phyloP scores from a whole-genome alignment of 2,888 invertebrate species.

The Proisotoma minuta region DNA sequence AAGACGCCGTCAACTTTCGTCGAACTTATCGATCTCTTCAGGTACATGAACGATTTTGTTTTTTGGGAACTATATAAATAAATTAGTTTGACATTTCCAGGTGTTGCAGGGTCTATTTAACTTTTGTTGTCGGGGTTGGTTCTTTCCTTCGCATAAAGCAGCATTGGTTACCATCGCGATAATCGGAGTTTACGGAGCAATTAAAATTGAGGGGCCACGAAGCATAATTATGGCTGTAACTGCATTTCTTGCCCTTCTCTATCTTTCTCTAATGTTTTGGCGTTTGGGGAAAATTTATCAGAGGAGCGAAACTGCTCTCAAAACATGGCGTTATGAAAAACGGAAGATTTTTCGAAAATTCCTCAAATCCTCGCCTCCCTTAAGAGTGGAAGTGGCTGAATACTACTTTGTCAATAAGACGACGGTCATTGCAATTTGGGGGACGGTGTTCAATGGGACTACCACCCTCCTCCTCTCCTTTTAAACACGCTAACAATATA shows the following conservation, averaged over 20 bases:
- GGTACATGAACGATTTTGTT: too few species aligned
- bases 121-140: conserved; percentile 15
- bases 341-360: conserved; percentile 1
- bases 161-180: conserved; percentile 10
- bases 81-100: too few species aligned
- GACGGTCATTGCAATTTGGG: conserved; percentile 13
- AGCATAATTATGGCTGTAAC: conserved; percentile 19
- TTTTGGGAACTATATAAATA: too few species aligned
- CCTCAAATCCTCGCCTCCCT: conserved; percentile 1
- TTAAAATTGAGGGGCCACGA: conserved; percentile 14
- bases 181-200: conserved; percentile 21
- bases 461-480: conserved; percentile 13
- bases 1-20: neutral
- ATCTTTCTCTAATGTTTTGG: conserved; percentile 12
- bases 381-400: conserved; percentile 12
- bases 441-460: conserved; percentile 10
- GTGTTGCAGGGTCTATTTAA: conserved; percentile 18
- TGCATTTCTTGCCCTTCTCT: conserved; percentile 8
- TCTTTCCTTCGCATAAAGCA: conserved; percentile 17
- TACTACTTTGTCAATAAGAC: conserved; percentile 21
- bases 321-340: conserved; percentile 11
- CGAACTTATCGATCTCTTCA: conserved; percentile 12
- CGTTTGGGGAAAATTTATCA: conserved; percentile 20
- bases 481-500: neutral
- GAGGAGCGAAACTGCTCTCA: neutral